Conservation (phyloP, 92 coral and sea anemone genomes). For the Phenganax stokvisi region DNA sequence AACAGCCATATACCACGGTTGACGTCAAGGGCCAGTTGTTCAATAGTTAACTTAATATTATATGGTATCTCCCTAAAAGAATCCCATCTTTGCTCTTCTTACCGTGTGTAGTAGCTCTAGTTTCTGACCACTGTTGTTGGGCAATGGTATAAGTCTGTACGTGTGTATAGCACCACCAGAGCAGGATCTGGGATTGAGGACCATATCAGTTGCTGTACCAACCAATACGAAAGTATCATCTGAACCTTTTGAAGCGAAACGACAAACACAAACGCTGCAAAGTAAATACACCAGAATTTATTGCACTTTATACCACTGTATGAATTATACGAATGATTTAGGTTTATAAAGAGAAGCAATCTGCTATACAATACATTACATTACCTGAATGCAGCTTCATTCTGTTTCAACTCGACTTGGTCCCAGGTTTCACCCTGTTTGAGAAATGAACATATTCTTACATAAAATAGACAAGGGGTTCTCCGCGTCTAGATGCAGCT, state of each 20-base stretch:
- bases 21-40: too few species aligned
- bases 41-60: too few species aligned
- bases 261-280: slow-evolving; percentile 81
- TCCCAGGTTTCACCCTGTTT: slow-evolving; percentile 88
- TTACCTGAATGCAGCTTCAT: slow-evolving; percentile 94
- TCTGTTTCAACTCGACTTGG: slow-evolving; percentile 79
- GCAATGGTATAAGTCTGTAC: slow-evolving; percentile 63
- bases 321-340: neutral
- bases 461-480: neutral
- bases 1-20: neutral
- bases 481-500: too few species aligned
- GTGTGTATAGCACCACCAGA: slow-evolving; percentile 80
- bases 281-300: neutral
- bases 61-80: too few species aligned
- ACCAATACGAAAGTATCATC: slow-evolving; percentile 88
- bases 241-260: slow-evolving; percentile 67
- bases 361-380: neutral
- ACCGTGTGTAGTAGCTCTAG: slow-evolving; percentile 95
- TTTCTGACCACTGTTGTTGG: slow-evolving; percentile 70
- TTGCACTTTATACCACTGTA: too few species aligned
- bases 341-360: neutral
- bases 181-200: slow-evolving; percentile 93
- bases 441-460: neutral
- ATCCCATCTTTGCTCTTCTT: neutral
- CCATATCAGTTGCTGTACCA: slow-evolving; percentile 90